A percentile compares a stretch with the other conserved stretches of the same genome.
Evolutionary conservation across 2,888 invertebrate species (phyloP).

Genomic region (Trichopoda pennipes): DNA sequence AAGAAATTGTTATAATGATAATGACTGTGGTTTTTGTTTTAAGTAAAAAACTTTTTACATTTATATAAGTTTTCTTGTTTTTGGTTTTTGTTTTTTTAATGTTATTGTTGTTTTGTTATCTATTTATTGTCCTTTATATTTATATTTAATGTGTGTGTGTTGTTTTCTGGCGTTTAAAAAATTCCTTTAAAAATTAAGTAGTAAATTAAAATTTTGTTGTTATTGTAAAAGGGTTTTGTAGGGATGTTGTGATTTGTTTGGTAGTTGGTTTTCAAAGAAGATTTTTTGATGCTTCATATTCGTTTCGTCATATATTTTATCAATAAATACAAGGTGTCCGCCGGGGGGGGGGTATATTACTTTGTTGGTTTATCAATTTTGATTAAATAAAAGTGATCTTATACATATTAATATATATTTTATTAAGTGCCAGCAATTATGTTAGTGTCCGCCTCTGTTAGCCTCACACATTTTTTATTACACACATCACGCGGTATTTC

Average conservation of each 20-base stretch:
- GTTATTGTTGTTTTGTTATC: conserved; percentile 31
- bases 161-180: conserved; percentile 45
- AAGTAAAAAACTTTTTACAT: conserved; percentile 38
- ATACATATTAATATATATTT: no score
- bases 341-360: no score
- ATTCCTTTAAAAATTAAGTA: conserved; percentile 57
- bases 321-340: no score
- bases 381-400: no score
- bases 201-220: conserved; percentile 48
- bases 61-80: conserved; percentile 1
- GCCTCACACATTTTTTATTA: no score
- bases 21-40: conserved; percentile 37
- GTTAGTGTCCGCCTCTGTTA: no score
- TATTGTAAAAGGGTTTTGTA: conserved; percentile 14
- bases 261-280: no score
- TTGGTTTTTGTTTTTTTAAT: conserved; percentile 1
- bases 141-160: neutral
- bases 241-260: neutral
- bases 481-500: no score
- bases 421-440: no score
- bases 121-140: conserved; percentile 1
- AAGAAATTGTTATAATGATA: conserved; percentile 38
- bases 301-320: no score
- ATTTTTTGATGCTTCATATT: no score
- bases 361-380: no score